Evolutionary conservation across 1,140 invertebrate species (phyloP).

Genomic region (Calosoma granatense): DNA sequence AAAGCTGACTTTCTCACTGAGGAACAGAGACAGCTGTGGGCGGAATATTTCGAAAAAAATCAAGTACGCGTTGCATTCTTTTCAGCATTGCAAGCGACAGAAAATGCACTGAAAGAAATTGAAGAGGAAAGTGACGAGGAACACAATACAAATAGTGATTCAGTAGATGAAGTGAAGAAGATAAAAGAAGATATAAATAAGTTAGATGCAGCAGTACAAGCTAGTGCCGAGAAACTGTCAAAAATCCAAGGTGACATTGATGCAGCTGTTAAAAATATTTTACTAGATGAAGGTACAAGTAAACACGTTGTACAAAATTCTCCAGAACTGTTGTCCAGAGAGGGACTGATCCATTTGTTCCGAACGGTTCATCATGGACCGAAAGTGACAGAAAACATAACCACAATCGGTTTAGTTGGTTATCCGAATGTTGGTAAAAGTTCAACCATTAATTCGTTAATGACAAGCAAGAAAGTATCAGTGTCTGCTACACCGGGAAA

Average conservation of each 20-base stretch:
- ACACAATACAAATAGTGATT: constrained; percentile 21
- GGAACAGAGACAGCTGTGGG: constrained; percentile 75
- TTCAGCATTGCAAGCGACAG: constrained; percentile 55
- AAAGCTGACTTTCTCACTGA: constrained; percentile 91
- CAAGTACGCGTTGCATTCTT: constrained; percentile 70
- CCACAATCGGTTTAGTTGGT: constrained; percentile 87
- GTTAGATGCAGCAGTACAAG: constrained; percentile 33
- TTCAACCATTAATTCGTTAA: constrained; percentile 92
- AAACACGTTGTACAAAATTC: constrained; percentile 20
- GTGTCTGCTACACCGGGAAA: constrained; percentile 95
- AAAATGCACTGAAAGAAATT: constrained; percentile 27
- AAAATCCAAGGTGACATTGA: constrained; percentile 30
- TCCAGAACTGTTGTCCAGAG: constrained; percentile 43
- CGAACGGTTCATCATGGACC: constrained; percentile 46
- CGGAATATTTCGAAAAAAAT: constrained; percentile 68
- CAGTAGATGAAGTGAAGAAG: constrained; percentile 21
- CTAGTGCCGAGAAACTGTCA: constrained; percentile 39
- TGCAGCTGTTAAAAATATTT: constrained; percentile 30
- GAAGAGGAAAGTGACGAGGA: constrained; percentile 38
- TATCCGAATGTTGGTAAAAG: constrained; percentile 99
- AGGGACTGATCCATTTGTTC: constrained; percentile 56
- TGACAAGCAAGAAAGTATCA: constrained; percentile 86
- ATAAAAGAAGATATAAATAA: constrained; percentile 23
- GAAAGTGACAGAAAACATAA: constrained; percentile 45
- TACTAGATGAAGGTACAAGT: constrained; percentile 7